Evolutionary conservation across 2,888 invertebrate genomes (phyloP).

Genomic region (Xylophagus ater): DNA sequence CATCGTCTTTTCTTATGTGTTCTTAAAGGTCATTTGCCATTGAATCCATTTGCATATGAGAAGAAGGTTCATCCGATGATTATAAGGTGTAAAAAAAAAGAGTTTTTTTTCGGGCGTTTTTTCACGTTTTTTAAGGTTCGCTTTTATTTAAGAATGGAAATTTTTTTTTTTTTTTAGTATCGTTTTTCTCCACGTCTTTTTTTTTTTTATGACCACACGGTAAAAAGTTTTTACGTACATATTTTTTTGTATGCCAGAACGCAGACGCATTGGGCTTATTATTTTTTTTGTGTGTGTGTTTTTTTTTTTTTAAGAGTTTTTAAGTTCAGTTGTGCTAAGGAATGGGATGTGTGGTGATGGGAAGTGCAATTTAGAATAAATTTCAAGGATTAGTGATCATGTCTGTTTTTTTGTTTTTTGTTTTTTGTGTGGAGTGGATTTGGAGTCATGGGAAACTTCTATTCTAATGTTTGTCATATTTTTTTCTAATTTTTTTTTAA

Average conservation of each 20-base stretch:
- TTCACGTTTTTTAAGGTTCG: not conserved
- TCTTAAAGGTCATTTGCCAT: conserved; percentile 10
- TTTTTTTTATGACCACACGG: conserved; percentile 8
- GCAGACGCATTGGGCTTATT: too few species aligned
- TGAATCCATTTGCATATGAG: conserved; percentile 9
- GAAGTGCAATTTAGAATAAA: conserved; percentile 21
- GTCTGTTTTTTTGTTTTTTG: not conserved
- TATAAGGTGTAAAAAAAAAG: conserved; percentile 6
- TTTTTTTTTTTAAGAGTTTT: conserved; percentile 2
- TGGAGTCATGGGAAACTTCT: conserved; percentile 2
- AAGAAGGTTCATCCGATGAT: not conserved
- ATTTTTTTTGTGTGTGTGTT: too few species aligned
- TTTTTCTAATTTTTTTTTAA: not conserved
- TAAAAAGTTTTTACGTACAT: too few species aligned
- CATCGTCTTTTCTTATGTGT: too few species aligned
- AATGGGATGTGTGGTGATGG: not conserved
- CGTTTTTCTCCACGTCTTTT: not conserved
- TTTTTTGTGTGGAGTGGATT: not conserved
- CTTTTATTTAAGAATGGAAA: not conserved
- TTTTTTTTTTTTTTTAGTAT: not conserved
- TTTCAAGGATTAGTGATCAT: conserved; percentile 17
- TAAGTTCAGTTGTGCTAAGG: not conserved
- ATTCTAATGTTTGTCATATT: not conserved
- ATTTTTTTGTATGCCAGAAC: too few species aligned
- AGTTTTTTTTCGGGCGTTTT: too few species aligned